Conservation (phyloP, 2,113 vertebrate species). For the Cyprinodon brontotheroides region DNA sequence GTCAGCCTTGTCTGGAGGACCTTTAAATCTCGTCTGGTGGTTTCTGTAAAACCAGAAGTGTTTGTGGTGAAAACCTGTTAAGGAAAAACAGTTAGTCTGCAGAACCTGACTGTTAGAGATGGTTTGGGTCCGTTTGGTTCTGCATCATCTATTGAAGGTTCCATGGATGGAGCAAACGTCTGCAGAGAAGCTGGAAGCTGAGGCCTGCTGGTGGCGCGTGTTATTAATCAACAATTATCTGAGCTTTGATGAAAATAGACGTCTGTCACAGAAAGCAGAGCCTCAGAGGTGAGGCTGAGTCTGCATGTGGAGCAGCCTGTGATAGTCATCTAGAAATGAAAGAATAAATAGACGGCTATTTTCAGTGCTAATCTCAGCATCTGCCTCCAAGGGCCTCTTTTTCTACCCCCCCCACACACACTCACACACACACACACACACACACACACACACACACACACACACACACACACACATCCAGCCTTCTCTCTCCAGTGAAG, state of each 20-base stretch:
- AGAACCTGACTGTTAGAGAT: too few relatives aligned
- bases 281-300: slow-evolving; percentile 32
- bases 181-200: not conserved
- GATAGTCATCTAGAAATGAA: slow-evolving; percentile 76
- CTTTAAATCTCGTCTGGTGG: too few relatives aligned
- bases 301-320: slow-evolving; percentile 31
- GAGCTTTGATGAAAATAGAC: slow-evolving; percentile 46
- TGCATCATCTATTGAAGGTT: too few relatives aligned
- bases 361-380: slow-evolving; percentile 79
- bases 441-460: slow-evolving; percentile 27
- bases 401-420: slow-evolving; percentile 33
- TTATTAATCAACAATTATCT: slow-evolving; percentile 36
- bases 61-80: too few relatives aligned
- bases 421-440: too few relatives aligned
- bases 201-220: not conserved
- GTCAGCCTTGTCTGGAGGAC: too few relatives aligned
- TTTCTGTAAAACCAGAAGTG: too few relatives aligned
- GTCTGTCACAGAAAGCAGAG: slow-evolving; percentile 31
- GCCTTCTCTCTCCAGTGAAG: slow-evolving; percentile 75
- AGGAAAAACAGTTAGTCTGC: too few relatives aligned
- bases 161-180: slow-evolving; percentile 7
- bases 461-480: slow-evolving; percentile 19
- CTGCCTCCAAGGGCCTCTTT: slow-evolving; percentile 76
- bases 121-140: too few relatives aligned
- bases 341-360: slow-evolving; percentile 81